Evolutionary conservation across 92 coral and sea anemone genomes (phyloP), one percentile per base, ranked within the genome.

Genomic region (Umimayanthus chanpuru): DNA sequence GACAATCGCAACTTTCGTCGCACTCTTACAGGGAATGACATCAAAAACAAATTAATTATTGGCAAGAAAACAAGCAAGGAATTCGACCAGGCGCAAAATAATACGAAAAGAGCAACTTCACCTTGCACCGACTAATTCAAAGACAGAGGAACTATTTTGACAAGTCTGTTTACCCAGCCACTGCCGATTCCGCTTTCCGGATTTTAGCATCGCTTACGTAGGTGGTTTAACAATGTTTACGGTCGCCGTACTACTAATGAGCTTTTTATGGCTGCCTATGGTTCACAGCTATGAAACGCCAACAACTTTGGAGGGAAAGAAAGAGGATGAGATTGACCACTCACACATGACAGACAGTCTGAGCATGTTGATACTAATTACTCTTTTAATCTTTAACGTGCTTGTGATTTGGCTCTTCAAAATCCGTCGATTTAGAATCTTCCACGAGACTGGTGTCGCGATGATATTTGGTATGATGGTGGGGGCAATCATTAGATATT

Each of bases 401-500:
- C 93, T 97, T 3, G 93, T 95, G 91, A 94, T 96, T 32, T 97
- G 99, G 99, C 93, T 97, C 4, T 97, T 97, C 89, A 97, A 97
- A 88, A 95, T 97, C 53, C 97, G 96, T 21, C 91, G 99, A 47
- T 91, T 97, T 53, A 93, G 96, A 80, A 94, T 93, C 76, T 91
- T 97, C 79, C 99, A 97, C 90, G 99, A 97, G 88, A 97, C 99
- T 2, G 99, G 99, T 25, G 99, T 97, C 5, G 99, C 99, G 12
- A 97, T 96, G 93, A 94, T 97, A 44, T 92, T 97, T 26, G 99
- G 99, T 1, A 93, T 95, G 36, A 67, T 92, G 2, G 98, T 97
- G 16, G 99, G 99, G 14, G 97, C 98, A 79, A 82, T 95, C 16
- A 97, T 97, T 87, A 97, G 94, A 74, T 97, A 97, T 89, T 91